Conservation (phyloP, 1,140 invertebrate species). For the Polyergus mexicanus region DNA sequence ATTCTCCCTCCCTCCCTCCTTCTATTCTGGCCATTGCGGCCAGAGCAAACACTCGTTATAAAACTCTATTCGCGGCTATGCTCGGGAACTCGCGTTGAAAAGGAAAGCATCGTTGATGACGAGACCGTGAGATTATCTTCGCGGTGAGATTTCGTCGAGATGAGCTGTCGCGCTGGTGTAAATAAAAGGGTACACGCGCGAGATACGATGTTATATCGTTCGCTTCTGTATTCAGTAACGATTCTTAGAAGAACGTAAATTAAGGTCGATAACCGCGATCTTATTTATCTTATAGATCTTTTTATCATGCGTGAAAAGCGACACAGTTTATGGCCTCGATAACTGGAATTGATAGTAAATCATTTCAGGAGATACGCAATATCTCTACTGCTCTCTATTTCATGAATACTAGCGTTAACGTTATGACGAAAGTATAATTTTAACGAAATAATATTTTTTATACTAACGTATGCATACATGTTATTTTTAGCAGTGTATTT, state of each 20-base stretch:
- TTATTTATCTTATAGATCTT: background rate
- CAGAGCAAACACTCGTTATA: constrained; percentile 50
- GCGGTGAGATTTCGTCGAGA: constrained; percentile 28
- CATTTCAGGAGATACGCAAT: background rate
- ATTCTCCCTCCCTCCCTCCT: background rate
- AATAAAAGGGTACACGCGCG: constrained; percentile 17
- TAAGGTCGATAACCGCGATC: constrained; percentile 26
- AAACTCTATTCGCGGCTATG: constrained; percentile 54
- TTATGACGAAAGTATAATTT: background rate
- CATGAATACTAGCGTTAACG: background rate
- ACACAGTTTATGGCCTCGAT: constrained; percentile 28
- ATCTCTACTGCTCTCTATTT: background rate
- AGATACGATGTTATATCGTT: constrained; percentile 19
- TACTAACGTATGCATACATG: background rate
- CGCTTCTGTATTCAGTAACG: background rate
- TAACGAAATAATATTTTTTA: background rate
- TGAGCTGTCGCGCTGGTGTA: background rate
- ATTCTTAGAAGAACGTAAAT: constrained; percentile 40
- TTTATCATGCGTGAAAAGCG: background rate
- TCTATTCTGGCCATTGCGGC: constrained; percentile 35
- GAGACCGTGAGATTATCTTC: constrained; percentile 30
- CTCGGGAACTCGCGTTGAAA: constrained; percentile 40
- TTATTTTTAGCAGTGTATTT: background rate
- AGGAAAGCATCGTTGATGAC: constrained; percentile 44
- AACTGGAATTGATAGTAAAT: constrained; percentile 25